phyloP scores from a whole-genome alignment of 30 jellyfish, hydroid and myxozoan species.

The Aurelia sp. region DNA sequence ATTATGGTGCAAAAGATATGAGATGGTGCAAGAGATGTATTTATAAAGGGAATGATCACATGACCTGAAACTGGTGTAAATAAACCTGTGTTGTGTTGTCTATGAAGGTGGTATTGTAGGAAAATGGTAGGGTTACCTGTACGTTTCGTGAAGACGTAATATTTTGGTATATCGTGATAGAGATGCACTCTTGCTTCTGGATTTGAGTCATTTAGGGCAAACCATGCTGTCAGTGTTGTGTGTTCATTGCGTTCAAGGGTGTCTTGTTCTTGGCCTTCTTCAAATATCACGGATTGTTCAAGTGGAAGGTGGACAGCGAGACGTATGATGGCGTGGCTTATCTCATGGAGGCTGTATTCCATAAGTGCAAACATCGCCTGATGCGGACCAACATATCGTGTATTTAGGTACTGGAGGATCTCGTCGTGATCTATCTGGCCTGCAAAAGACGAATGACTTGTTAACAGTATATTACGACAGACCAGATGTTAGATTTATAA shows the following conservation, averaged over 20 bases:
- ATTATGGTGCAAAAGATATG: too few species aligned
- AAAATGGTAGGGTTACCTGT: too few species aligned
- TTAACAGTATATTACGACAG: too few species aligned
- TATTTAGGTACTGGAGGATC: slow-evolving; percentile 34
- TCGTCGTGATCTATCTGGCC: slow-evolving; percentile 62
- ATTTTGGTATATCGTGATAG: slow-evolving; percentile 69
- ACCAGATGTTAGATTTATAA: too few species aligned
- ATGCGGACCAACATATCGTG: slow-evolving; percentile 58
- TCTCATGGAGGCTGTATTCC: slow-evolving; percentile 54
- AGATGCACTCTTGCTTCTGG: slow-evolving; percentile 42
- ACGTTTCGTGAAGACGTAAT: slow-evolving; percentile 2
- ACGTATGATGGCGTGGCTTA: slow-evolving; percentile 33
- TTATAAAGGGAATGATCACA: too few species aligned
- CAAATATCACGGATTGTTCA: slow-evolving; percentile 30
- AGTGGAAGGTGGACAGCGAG: slow-evolving; percentile 76
- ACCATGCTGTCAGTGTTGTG: slow-evolving; percentile 73
- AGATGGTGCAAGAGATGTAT: too few species aligned
- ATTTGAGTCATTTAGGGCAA: slow-evolving; percentile 32
- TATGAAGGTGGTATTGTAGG: too few species aligned
- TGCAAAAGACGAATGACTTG: too few species aligned
- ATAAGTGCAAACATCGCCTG: slow-evolving; percentile 52
- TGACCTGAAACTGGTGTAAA: too few species aligned
- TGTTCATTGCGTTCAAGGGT: slow-evolving; percentile 26
- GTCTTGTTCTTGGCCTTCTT: slow-evolving; percentile 61
- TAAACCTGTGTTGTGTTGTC: too few species aligned